Conservation (phyloP, 1,140 invertebrate species). For the Caenorhabditis inopinata region DNA sequence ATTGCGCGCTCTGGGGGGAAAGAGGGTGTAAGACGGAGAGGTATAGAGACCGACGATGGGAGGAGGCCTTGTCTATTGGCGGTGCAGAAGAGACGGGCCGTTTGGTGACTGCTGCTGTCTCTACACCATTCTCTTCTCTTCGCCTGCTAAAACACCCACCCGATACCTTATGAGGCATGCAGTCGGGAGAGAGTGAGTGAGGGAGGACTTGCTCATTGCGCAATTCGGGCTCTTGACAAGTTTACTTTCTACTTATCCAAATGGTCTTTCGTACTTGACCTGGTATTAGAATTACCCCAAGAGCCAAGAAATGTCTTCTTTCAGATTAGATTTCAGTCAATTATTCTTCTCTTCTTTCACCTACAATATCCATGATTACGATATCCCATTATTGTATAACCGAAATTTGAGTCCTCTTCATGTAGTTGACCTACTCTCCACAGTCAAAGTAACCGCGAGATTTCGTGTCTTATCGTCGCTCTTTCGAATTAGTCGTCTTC, state of each 20-base stretch:
- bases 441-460: too few relatives aligned
- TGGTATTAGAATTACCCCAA: too few relatives aligned
- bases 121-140: not conserved
- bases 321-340: not conserved
- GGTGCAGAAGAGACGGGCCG: not conserved
- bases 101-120: not conserved
- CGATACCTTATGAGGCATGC: constrained; percentile 26
- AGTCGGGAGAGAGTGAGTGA: not conserved
- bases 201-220: constrained; percentile 5
- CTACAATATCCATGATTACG: too few relatives aligned
- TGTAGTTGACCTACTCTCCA: not conserved
- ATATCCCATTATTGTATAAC: too few relatives aligned
- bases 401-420: too few relatives aligned
- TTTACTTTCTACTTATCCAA: not conserved
- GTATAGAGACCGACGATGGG: not conserved
- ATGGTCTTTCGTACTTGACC: not conserved
- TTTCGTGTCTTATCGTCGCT: too few relatives aligned
- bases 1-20: not conserved
- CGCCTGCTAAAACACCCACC: not conserved
- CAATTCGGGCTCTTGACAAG: not conserved
- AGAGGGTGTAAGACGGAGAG: not conserved
- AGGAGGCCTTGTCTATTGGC: constrained; percentile 16
- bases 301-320: too few relatives aligned
- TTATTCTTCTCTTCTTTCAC: too few relatives aligned
- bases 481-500: not conserved